Evolutionary conservation across 2,113 vertebrate genomes (phyloP), one percentile per base, ranked within the genome.

Genomic region (Theristicus caerulescens): DNA sequence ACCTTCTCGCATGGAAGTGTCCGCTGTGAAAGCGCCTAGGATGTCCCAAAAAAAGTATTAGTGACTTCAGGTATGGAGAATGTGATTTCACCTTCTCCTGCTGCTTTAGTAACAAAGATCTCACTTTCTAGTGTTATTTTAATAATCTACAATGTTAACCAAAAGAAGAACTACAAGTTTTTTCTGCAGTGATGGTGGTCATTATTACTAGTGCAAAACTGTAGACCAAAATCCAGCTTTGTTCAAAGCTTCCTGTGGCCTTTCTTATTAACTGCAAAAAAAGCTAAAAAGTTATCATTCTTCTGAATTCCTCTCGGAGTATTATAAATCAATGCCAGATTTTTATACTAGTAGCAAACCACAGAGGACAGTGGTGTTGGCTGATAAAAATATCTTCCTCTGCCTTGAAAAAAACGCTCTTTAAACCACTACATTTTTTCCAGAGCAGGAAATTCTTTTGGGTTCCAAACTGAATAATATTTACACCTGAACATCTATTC

Each of bases 271-370:
- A 90, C 78, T 87, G n/a, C 13, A 86, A 83, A 72, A 90, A 81
- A 91, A 74, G n/a, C 93, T 95, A 74, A 95, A 92, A 84, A 94
- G 97, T 98, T 98, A 98, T 97, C 97, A 98, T 96, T 97, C 90
- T 96, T 97, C 91, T 54, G 91, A 98, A 98, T 98, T 98, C 97
- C 97, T 98, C 97, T 89, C 96, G 97, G 88, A 98, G 93, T 36
- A 96, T 94, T 97, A 97, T 97, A 98, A 97, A 98, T 98, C 97
- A 98, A 94, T 97, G 98, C 96, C 98, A 98, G 97, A 98, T 95
- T 97, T 97, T 97, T 95, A 96, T 94, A 86, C 93, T 97, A 97
- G 96, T 96, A 98, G 96, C 97, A 97, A 98, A 96, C 97, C 97
- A 51, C 96, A 98, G 76, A 97, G 90, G 95, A 97, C 94, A 98